phyloP scores from a whole-genome alignment of 2,797 vertebrate species.

The Peromyscus nudipes region DNA sequence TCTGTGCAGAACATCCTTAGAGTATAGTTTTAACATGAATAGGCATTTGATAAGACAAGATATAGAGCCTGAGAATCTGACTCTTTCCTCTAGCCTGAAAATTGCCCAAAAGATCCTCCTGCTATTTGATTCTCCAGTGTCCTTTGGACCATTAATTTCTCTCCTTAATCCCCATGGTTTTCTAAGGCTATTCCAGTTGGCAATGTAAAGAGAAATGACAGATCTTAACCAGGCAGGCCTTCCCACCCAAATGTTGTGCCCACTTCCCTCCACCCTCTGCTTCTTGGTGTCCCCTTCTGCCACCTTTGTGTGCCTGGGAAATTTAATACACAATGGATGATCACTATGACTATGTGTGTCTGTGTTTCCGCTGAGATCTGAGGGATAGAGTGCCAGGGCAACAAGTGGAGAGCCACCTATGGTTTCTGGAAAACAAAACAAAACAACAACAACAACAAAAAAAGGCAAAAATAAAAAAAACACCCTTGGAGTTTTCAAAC shows the following conservation, averaged over 20 bases:
- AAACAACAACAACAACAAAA: not conserved
- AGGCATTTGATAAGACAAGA: constrained; percentile 35
- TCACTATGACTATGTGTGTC: constrained; percentile 52
- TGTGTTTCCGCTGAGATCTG: constrained; percentile 53
- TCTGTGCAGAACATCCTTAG: constrained; percentile 15
- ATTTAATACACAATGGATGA: constrained; percentile 35
- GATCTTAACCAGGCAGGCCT: not conserved
- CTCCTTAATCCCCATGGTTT: not conserved
- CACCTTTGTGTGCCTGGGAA: constrained; percentile 49
- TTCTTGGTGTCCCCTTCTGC: not conserved
- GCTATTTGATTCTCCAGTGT: constrained; percentile 13
- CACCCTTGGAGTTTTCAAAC: constrained; percentile 46
- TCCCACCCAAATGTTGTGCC: constrained; percentile 13
- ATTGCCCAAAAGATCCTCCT: not conserved
- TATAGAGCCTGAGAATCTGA: not conserved
- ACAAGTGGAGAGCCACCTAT: not conserved
- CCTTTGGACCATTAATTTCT: not conserved
- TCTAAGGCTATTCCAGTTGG: constrained; percentile 7
- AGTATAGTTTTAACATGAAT: constrained; percentile 28
- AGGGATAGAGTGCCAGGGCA: not conserved
- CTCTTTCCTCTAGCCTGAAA: constrained; percentile 25
- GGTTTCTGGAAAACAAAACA: constrained; percentile 23
- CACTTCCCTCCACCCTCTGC: not conserved
- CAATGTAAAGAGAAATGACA: constrained; percentile 37
- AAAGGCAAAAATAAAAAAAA: not conserved